These are phyloP conservation scores for Cebus imitator DNA, from an alignment of 2,113 vertebrate genomes.

Conservation along the genomic window DNA sequence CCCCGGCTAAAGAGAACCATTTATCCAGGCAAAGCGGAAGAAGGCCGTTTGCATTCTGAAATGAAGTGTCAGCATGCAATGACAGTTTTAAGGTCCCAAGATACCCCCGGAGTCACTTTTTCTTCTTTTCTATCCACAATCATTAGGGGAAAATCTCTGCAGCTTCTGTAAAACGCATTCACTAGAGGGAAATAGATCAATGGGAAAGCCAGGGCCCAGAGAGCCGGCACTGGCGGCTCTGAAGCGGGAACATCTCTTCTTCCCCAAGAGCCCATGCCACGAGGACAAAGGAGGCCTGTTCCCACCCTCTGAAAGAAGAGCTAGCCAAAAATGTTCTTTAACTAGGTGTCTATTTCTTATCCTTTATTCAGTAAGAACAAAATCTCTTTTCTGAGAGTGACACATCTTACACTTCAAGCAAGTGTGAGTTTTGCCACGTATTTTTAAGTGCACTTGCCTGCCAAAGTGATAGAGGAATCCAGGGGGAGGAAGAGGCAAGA, in stretches of 20 bases:
- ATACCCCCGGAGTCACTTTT: neutral
- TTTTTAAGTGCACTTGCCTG: slow-evolving; percentile 43
- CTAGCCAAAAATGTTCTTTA: slow-evolving; percentile 9
- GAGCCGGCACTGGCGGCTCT: neutral
- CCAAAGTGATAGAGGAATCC: neutral
- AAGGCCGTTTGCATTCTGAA: slow-evolving; percentile 26
- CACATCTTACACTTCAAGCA: slow-evolving; percentile 51
- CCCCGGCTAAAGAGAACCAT: neutral
- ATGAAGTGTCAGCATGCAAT: neutral
- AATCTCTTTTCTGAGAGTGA: slow-evolving; percentile 39
- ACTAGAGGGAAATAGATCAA: slow-evolving; percentile 62
- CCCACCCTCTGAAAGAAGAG: slow-evolving; percentile 2
- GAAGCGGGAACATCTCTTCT: neutral
- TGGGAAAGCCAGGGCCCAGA: neutral
- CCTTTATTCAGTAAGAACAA: slow-evolving; percentile 23
- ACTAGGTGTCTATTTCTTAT: slow-evolving; percentile 9
- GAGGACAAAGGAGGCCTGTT: neutral
- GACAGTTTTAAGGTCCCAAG: slow-evolving; percentile 43
- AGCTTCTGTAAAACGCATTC: slow-evolving; percentile 45
- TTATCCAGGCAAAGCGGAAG: slow-evolving; percentile 13
- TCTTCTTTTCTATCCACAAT: slow-evolving; percentile 50
- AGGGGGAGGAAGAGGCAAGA: neutral
- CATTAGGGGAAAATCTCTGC: slow-evolving; percentile 58
- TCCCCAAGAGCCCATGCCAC: neutral
- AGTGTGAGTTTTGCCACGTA: neutral